A percentile compares a stretch with the other conserved stretches of the same genome.
phyloP scores from a whole-genome alignment of 1,140 invertebrate species.

The Drosophila triauraria region DNA sequence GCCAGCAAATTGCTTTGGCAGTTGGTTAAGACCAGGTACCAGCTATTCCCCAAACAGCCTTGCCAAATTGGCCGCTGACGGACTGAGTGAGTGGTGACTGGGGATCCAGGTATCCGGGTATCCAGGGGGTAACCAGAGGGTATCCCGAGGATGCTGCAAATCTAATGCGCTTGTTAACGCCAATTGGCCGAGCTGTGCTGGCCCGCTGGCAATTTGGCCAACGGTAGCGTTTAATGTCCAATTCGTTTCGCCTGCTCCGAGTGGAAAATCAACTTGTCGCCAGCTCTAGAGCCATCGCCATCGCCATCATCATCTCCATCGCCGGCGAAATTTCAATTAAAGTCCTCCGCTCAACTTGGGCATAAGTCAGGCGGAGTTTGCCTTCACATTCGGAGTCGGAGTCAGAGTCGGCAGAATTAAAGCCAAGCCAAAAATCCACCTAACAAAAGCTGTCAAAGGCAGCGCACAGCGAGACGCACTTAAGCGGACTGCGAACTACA shows the following conservation, averaged over 20 bases:
- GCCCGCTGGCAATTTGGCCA: conserved; percentile 74
- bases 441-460: conserved; percentile 75
- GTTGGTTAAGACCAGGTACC: conserved; percentile 67
- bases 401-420: conserved; percentile 46
- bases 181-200: conserved; percentile 71
- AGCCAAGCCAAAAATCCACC: conserved; percentile 51
- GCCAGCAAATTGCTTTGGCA: conserved; percentile 76
- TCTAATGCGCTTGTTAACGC: conserved; percentile 80
- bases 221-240: conserved; percentile 83
- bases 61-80: conserved; percentile 76
- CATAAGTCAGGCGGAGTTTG: conserved; percentile 27
- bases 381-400: not conserved
- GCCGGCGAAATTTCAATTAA: conserved; percentile 77
- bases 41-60: conserved; percentile 78
- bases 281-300: conserved; percentile 16
- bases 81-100: conserved; percentile 46
- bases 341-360: conserved; percentile 51
- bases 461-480: conserved; percentile 54
- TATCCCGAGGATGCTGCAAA: conserved; percentile 35
- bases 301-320: conserved; percentile 17
- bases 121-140: not conserved
- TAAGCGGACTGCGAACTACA: conserved; percentile 46
- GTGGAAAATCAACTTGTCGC: conserved; percentile 83
- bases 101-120: not conserved
- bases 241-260: conserved; percentile 69